Conservation (phyloP, 1,140 invertebrate genomes). For the Diplogasteroides magnus region DNA sequence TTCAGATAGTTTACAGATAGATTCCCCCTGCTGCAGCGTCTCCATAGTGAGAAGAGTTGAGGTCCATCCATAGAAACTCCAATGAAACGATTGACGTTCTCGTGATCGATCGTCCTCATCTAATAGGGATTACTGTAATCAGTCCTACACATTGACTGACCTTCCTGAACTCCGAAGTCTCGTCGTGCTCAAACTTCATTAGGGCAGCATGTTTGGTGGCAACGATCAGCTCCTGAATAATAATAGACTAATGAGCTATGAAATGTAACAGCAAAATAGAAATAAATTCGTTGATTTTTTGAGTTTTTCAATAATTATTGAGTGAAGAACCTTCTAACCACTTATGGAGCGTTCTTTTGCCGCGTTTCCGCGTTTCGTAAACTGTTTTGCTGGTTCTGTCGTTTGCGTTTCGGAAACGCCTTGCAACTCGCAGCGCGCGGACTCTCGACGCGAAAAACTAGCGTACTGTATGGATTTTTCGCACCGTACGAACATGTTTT, state of each 20-base stretch:
- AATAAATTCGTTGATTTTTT: slow-evolving; percentile 7
- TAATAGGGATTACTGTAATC: slow-evolving; percentile 11
- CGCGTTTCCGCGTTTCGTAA: too few species aligned
- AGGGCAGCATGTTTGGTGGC: slow-evolving; percentile 27
- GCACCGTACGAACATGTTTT: too few species aligned
- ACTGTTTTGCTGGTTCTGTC: too few species aligned
- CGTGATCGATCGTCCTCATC: slow-evolving; percentile 42
- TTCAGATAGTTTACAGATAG: slow-evolving; percentile 71
- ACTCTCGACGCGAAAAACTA: too few species aligned
- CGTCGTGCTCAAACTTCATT: slow-evolving; percentile 9
- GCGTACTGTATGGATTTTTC: too few species aligned
- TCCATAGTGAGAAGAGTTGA: slow-evolving; percentile 71
- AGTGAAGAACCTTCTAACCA: too few species aligned
- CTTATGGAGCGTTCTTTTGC: too few species aligned
- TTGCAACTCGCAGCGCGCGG: too few species aligned
- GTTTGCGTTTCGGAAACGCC: too few species aligned
- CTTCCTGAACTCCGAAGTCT: slow-evolving; percentile 2
- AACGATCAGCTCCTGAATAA: slow-evolving; percentile 33
- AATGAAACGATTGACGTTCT: slow-evolving; percentile 63
- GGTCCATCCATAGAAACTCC: slow-evolving; percentile 71
- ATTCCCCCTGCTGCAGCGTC: slow-evolving; percentile 73
- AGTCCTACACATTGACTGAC: too few species aligned
- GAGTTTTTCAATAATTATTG: too few species aligned
- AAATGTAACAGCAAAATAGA: slow-evolving; percentile 12
- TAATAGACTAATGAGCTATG: slow-evolving; percentile 2